phyloP scores from a whole-genome alignment of 2,888 invertebrate species.

The Polydrusus cervinus region DNA sequence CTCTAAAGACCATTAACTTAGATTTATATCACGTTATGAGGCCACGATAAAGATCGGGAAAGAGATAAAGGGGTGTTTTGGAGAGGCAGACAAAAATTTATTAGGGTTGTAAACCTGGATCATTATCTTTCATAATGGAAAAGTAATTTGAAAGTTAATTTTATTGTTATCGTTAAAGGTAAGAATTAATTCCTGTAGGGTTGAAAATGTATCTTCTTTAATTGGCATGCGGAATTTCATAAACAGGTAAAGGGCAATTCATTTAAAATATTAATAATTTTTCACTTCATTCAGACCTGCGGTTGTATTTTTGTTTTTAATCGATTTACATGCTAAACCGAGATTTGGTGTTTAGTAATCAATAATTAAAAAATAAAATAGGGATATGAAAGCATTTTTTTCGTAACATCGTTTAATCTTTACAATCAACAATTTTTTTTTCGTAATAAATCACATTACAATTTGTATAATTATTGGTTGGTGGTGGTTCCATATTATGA shows the following conservation, averaged over 20 bases:
- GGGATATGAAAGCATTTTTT: no score
- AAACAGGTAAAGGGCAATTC: neutral
- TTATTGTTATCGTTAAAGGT: slow-evolving; percentile 42
- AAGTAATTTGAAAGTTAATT: slow-evolving; percentile 50
- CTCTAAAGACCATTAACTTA: slow-evolving; percentile 54
- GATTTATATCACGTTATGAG: slow-evolving; percentile 55
- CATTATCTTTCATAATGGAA: slow-evolving; percentile 52
- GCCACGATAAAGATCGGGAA: slow-evolving; percentile 51
- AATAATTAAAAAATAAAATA: no score
- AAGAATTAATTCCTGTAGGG: slow-evolving; percentile 12
- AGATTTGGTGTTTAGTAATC: no score
- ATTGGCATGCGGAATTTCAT: neutral
- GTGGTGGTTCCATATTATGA: no score
- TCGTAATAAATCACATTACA: no score
- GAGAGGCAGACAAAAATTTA: slow-evolving; percentile 51
- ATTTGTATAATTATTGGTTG: no score
- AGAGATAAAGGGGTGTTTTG: slow-evolving; percentile 48
- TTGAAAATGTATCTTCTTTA: slow-evolving; percentile 11
- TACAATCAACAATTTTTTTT: no score
- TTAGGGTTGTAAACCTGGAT: slow-evolving; percentile 51
- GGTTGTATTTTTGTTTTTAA: no score
- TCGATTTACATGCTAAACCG: no score
- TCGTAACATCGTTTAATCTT: no score
- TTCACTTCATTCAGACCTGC: no score
- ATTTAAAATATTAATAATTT: no score